Percentiles rank a stretch among this genome's conserved stretches.
Evolutionary conservation across 2,797 vertebrate species (phyloP).

Genomic region (Myripristis jacobus): DNA sequence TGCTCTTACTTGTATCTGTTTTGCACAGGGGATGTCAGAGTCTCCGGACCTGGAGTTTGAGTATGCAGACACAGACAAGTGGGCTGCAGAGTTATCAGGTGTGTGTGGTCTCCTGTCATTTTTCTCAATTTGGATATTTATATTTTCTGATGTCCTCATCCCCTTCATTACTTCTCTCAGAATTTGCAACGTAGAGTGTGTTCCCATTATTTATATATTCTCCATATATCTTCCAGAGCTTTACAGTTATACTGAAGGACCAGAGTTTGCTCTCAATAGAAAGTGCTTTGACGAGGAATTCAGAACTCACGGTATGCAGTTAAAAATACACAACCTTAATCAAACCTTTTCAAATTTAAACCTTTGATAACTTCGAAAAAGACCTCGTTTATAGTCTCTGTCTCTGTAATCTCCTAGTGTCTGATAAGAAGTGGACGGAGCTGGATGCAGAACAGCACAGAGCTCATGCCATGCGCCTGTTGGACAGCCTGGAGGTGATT

Average conservation of each 20-base stretch:
- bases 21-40: slow-evolving; percentile 90
- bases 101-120: slow-evolving; percentile 11
- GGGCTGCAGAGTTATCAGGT: slow-evolving; percentile 96
- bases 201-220: not conserved
- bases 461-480: slow-evolving; percentile 94
- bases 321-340: not conserved
- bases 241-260: slow-evolving; percentile 98
- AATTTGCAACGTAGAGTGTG: not conserved
- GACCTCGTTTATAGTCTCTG: not conserved
- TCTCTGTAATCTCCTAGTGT: slow-evolving; percentile 80
- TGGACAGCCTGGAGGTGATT: slow-evolving; percentile 94
- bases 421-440: slow-evolving; percentile 91
- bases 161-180: not conserved
- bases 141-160: not conserved
- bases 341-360: not conserved
- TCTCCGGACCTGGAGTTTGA: slow-evolving; percentile 97
- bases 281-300: slow-evolving; percentile 98
- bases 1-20: slow-evolving; percentile 19
- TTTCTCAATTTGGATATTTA: not conserved
- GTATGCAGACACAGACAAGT: slow-evolving; percentile 95
- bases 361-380: too few species aligned
- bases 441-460: slow-evolving; percentile 90
- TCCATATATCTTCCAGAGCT: slow-evolving; percentile 85
- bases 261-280: slow-evolving; percentile 94
- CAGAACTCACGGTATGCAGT: slow-evolving; percentile 86